Percentiles rank a stretch among this genome's conserved stretches.
Conservation (phyloP, 53 echinoderm and acorn worm genomes). For the Actinopyga echinites region DNA sequence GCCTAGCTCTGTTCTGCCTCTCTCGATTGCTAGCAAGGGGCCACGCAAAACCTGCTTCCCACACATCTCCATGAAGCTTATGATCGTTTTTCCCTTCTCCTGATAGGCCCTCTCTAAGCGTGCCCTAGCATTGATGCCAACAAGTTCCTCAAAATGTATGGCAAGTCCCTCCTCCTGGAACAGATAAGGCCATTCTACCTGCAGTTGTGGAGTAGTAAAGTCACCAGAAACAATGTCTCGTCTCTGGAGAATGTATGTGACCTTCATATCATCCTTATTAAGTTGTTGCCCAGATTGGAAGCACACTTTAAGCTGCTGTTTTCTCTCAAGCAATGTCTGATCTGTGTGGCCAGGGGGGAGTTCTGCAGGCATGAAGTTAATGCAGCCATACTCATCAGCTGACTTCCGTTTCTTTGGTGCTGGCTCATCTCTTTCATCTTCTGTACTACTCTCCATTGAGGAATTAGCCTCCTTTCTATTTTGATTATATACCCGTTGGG, state of each 20-base stretch:
- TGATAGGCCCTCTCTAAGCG: not conserved
- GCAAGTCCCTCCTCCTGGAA: not conserved
- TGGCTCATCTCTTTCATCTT: not conserved
- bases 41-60: not conserved
- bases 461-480: not conserved
- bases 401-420: not conserved
- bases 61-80: not conserved
- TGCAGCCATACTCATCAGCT: conserved; percentile 4
- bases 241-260: not conserved
- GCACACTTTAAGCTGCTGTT: conserved; percentile 2
- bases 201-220: not conserved
- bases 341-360: not conserved
- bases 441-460: not conserved
- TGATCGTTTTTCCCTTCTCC: not conserved
- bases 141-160: conserved; percentile 18
- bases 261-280: conserved; percentile 11
- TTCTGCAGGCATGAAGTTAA: conserved; percentile 4
- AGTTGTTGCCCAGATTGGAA: not conserved
- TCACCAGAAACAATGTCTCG: not conserved
- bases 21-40: not conserved
- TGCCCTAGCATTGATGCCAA: not conserved
- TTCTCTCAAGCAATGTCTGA: not conserved
- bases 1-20: conserved; percentile 5
- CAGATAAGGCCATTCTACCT: not conserved
- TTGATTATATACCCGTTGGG: conserved; percentile 31